Evolutionary conservation across 2,888 invertebrate species (phyloP).

Genomic region (Megamerina dolium): DNA sequence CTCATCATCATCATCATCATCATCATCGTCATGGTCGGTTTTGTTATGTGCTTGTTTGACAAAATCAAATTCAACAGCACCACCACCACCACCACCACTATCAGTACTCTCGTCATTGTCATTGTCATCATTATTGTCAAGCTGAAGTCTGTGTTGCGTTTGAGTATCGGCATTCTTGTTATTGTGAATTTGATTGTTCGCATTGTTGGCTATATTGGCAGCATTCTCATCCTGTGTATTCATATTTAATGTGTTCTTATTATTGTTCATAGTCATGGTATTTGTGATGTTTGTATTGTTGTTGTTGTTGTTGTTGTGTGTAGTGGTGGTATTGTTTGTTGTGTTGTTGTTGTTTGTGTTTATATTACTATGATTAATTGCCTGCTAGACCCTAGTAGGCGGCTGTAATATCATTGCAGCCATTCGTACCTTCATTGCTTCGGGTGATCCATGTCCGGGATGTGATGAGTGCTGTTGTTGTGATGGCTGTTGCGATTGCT

Average conservation of each 20-base stretch:
- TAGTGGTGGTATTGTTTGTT: constrained; percentile 14
- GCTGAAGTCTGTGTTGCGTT: constrained; percentile 6
- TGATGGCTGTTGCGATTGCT: constrained; percentile 34
- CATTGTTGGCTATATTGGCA: neutral
- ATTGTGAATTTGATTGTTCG: constrained; percentile 15
- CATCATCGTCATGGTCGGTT: too few relatives aligned
- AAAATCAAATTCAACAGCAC: neutral
- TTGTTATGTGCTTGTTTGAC: too few relatives aligned
- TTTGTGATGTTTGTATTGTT: too few relatives aligned
- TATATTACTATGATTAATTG: constrained; percentile 41
- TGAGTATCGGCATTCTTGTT: constrained; percentile 19
- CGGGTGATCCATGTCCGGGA: constrained; percentile 57
- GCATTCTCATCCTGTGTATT: constrained; percentile 17
- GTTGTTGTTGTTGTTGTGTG: constrained; percentile 23
- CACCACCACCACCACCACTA: neutral
- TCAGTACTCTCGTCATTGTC: constrained; percentile 5
- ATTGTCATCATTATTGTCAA: constrained; percentile 1
- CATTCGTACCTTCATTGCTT: constrained; percentile 83
- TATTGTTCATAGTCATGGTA: constrained; percentile 19
- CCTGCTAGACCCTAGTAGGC: constrained; percentile 70
- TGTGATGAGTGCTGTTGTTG: constrained; percentile 25
- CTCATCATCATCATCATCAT: constrained; percentile 4
- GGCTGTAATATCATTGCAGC: constrained; percentile 85
- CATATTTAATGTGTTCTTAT: constrained; percentile 19
- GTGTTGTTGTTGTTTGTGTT: constrained; percentile 24